Conservation (phyloP, 2,888 invertebrate genomes). For the Quadroppia sp. region DNA sequence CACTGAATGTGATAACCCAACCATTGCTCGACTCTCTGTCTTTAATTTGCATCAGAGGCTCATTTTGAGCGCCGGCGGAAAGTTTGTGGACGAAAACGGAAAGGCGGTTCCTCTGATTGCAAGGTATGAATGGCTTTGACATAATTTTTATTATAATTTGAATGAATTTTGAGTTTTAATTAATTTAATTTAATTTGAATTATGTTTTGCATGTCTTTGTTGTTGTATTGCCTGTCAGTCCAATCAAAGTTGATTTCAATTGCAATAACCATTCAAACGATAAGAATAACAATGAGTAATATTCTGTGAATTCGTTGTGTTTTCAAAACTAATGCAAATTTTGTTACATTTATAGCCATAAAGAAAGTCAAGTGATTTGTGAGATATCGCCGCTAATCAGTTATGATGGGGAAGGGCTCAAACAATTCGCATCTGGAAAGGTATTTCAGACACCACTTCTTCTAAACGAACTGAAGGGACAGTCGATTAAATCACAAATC, state of each 20-base stretch:
- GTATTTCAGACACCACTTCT: constrained; percentile 64
- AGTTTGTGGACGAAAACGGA: constrained; percentile 58
- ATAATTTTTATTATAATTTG: constrained; percentile 23
- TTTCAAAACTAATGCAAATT: neutral
- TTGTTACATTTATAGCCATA: constrained; percentile 19
- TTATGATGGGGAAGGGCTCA: constrained; percentile 82
- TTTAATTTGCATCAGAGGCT: constrained; percentile 59
- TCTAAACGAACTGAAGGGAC: neutral
- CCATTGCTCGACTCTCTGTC: constrained; percentile 64
- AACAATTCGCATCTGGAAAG: constrained; percentile 63
- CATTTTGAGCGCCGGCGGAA: constrained; percentile 74
- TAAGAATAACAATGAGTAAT: constrained; percentile 20
- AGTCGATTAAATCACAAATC: neutral
- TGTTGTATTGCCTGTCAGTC: constrained; percentile 2
- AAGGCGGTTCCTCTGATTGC: constrained; percentile 54
- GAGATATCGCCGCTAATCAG: constrained; percentile 89
- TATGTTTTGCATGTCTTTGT: constrained; percentile 6
- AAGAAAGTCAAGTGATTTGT: constrained; percentile 56
- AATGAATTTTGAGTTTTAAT: constrained; percentile 28
- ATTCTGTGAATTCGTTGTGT: neutral
- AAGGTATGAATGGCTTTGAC: constrained; percentile 49
- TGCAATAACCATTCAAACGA: constrained; percentile 11
- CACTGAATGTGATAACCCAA: constrained; percentile 82
- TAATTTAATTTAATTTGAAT: neutral
- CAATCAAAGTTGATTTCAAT: constrained; percentile 23